Percentiles rank a stretch among this genome's conserved stretches.
Evolutionary conservation across 92 coral and sea anemone genomes (phyloP).

Genomic region (Bergia sp.): DNA sequence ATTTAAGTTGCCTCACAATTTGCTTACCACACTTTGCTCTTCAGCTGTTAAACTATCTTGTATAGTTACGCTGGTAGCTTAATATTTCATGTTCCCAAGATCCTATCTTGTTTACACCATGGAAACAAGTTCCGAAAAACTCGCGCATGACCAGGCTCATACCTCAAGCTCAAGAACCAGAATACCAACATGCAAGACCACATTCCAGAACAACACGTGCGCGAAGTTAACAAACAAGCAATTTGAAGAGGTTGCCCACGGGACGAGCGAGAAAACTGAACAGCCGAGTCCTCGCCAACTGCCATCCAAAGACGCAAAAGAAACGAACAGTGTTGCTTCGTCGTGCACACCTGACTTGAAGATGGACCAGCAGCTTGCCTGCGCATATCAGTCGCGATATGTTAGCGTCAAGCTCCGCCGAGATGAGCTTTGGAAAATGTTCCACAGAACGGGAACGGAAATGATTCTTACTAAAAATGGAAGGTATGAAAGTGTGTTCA

Average conservation of each 20-base stretch:
- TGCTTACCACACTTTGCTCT: constrained; percentile 2
- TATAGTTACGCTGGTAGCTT: not conserved
- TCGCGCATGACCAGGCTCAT: constrained; percentile 24
- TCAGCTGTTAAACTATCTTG: constrained; percentile 28
- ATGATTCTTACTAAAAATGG: constrained; percentile 93
- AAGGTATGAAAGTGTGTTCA: constrained; percentile 64
- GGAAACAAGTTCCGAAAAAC: constrained; percentile 15
- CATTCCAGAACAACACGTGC: constrained; percentile 46
- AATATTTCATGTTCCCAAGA: not conserved
- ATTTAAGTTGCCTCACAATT: constrained; percentile 12
- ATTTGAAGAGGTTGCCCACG: constrained; percentile 29
- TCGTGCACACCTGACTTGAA: not conserved
- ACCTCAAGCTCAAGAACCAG: not conserved
- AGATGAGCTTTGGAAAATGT: constrained; percentile 76
- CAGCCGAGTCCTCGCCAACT: constrained; percentile 34
- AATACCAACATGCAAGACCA: constrained; percentile 37
- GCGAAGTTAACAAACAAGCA: constrained; percentile 33
- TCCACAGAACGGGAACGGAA: constrained; percentile 77
- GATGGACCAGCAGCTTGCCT: constrained; percentile 40
- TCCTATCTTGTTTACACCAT: constrained; percentile 7
- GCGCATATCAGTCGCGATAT: constrained; percentile 45
- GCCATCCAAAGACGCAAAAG: constrained; percentile 20
- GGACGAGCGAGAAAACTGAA: constrained; percentile 33
- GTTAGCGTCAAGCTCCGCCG: constrained; percentile 71
- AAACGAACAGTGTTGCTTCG: not conserved